Base-by-base conservation (phyloP, 2,888 invertebrate species). In the Scaptodrosophila latifasciaeformis region DNA sequence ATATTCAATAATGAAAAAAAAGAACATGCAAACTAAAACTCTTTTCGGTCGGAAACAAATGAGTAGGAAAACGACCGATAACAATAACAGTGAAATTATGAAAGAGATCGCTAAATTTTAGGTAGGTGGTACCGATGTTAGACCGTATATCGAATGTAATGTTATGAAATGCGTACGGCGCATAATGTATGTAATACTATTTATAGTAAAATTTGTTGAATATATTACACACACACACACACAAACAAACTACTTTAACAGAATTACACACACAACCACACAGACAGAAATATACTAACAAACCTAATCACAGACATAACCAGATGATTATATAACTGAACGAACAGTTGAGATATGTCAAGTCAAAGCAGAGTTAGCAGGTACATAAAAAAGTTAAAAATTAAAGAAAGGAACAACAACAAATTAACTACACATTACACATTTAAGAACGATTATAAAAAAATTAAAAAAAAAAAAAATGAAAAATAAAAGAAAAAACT, bases 391-490 rank as follows among this genome's bases (percentile, higher is more conserved):
- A 52, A 62, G 67, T 62, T 59, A 54, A 48, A 66, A 59, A 62
- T 59, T 75, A 69, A 61, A 70, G 59, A 51, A 61, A 4, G 9
- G 1, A 34, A 34, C 15, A 34, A 34, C 15, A 75, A 60, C 59
- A 70, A 55, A 70, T 71, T 68, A 75, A 62, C 56, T 62, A 62
- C 62, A 61, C 61, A 67, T 65, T 78, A 72, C 79, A 75, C 62
- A 78, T 78, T 78, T 75, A 78, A 75, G 76, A 72, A 78, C 59
- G 78, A 78, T 72, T 72, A 72, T 71, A 71, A 75, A 44, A 71
- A 74, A 74, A 61, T 37, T 54, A 65, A 61, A 63, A 69, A 70
- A 48, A 49, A 65, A 49, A 56, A 62, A 53, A 5, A 34, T 3
- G 9, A 34, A 34, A n/a, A n/a, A n/a, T n/a, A n/a, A n/a, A n/a